phyloP scores from a whole-genome alignment of 2,888 invertebrate species.

The Lasioglossum figueresi region DNA sequence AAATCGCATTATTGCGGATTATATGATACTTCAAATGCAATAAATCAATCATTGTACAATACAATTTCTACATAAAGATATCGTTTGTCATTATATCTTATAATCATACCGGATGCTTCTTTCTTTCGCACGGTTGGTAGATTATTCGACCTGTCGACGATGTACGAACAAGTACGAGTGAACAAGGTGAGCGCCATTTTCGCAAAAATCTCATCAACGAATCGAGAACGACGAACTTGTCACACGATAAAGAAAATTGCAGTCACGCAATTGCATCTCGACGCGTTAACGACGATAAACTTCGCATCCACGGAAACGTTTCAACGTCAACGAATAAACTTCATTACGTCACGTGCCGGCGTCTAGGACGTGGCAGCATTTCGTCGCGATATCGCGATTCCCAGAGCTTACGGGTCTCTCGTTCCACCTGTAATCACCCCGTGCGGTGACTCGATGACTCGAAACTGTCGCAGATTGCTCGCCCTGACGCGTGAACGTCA shows the following conservation, averaged over 20 bases:
- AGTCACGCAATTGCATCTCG: neutral
- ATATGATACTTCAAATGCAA: no score
- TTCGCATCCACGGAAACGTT: neutral
- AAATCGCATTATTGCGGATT: no score
- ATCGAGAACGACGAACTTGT: neutral
- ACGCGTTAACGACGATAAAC: neutral
- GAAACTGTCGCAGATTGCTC: slow-evolving; percentile 22
- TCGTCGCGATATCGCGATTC: neutral
- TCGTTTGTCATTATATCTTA: no score
- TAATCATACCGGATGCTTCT: no score
- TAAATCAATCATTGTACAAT: no score
- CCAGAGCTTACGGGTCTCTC: neutral
- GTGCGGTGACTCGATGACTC: neutral
- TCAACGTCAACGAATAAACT: neutral
- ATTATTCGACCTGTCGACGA: neutral
- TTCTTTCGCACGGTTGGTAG: neutral
- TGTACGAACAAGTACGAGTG: neutral
- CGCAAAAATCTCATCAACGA: neutral
- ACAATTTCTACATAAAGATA: no score
- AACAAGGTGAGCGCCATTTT: neutral
- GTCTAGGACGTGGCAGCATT: neutral
- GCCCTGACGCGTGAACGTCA: slow-evolving; percentile 2
- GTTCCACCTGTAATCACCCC: neutral
- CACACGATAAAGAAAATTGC: neutral
- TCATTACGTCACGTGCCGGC: neutral